Conservation (phyloP, 2,113 vertebrate species). For the Corythoichthys haematopterus region DNA sequence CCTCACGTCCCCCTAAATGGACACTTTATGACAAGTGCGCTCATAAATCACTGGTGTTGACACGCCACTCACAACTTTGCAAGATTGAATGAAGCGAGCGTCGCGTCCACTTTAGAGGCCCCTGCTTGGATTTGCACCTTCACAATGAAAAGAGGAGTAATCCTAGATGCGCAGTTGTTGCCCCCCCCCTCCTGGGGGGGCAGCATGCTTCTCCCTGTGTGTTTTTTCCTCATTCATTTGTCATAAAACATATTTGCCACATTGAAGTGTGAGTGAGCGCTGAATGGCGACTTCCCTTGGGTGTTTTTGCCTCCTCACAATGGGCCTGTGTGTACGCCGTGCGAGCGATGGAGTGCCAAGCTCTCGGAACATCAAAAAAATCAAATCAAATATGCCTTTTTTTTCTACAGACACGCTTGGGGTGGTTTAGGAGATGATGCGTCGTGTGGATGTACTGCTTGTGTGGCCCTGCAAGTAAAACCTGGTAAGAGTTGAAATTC, state of each 20-base stretch:
- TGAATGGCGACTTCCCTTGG: constrained; percentile 65
- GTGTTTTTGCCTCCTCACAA: constrained; percentile 63
- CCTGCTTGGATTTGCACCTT: constrained; percentile 65
- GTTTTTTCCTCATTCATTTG: constrained; percentile 49
- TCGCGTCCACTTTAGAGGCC: constrained; percentile 66
- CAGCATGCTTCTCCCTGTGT: constrained; percentile 26
- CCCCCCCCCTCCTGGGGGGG: constrained; percentile 42
- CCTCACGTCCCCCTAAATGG: background rate
- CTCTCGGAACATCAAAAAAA: constrained; percentile 37
- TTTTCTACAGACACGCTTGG: background rate
- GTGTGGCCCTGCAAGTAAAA: background rate
- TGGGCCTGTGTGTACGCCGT: constrained; percentile 28
- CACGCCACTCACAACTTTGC: background rate
- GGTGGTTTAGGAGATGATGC: constrained; percentile 40
- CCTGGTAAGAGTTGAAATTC: background rate
- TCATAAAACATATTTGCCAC: constrained; percentile 56
- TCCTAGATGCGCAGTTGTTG: constrained; percentile 65
- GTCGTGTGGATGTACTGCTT: background rate
- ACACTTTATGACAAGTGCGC: background rate
- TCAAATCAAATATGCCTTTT: constrained; percentile 7
- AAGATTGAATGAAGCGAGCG: background rate
- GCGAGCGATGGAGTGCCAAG: constrained; percentile 20
- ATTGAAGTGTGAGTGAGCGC: constrained; percentile 62
- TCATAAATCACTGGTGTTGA: background rate
- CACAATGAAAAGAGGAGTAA: constrained; percentile 73